phyloP scores from a whole-genome alignment of 2,113 vertebrate species.

The Austrofundulus limnaeus region DNA sequence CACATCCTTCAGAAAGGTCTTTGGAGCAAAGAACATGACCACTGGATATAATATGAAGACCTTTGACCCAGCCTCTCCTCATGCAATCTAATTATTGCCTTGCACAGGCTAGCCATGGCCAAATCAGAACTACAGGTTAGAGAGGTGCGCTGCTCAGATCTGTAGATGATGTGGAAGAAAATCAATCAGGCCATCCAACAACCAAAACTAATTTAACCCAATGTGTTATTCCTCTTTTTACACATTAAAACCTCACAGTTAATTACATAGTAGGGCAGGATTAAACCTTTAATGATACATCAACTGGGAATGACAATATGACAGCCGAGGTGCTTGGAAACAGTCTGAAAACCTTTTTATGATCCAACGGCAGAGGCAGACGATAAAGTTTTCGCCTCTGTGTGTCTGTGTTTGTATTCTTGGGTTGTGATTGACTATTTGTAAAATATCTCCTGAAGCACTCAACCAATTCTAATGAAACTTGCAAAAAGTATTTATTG shows the following conservation, averaged over 20 bases:
- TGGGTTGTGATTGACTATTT: neutral
- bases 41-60: conserved; percentile 43
- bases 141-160: neutral
- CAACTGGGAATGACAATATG: no score
- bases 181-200: neutral
- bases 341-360: no score
- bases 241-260: neutral
- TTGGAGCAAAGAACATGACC: conserved; percentile 32
- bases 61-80: conserved; percentile 31
- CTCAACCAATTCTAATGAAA: neutral
- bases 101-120: conserved; percentile 15
- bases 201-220: neutral
- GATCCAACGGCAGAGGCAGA: no score
- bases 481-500: neutral
- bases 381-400: neutral
- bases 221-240: neutral
- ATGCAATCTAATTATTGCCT: conserved; percentile 21
- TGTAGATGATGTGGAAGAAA: neutral
- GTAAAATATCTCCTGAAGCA: neutral
- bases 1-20: conserved; percentile 42
- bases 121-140: neutral
- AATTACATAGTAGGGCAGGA: neutral
- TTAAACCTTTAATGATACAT: neutral
- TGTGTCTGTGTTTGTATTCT: neutral
- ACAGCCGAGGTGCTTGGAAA: no score